Conservation (phyloP, 1,140 invertebrate genomes). For the Heliconius congener region DNA sequence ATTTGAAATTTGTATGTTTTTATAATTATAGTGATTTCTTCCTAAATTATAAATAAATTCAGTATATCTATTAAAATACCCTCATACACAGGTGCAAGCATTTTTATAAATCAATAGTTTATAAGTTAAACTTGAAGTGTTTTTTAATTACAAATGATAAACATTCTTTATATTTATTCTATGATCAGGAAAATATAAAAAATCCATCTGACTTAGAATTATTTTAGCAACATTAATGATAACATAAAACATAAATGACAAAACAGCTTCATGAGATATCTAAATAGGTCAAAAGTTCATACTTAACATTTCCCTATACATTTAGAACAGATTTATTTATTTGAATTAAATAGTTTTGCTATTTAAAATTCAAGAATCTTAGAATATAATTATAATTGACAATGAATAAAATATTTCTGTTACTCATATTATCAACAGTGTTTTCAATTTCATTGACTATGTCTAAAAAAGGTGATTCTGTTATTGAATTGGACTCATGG, state of each 20-base stretch:
- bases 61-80: too few species aligned
- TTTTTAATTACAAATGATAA: too few species aligned
- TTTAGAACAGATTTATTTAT: background rate
- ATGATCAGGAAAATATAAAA: too few species aligned
- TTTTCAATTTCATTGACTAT: background rate
- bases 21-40: too few species aligned
- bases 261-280: background rate
- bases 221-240: background rate
- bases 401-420: background rate
- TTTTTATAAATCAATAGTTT: too few species aligned
- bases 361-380: background rate
- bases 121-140: too few species aligned
- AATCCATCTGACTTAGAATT: background rate
- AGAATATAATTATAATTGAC: background rate
- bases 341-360: background rate
- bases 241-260: background rate
- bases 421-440: background rate
- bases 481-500: background rate
- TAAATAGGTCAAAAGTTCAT: conserved; percentile 2
- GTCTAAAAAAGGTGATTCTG: background rate
- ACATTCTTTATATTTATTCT: too few species aligned
- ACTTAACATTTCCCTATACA: background rate
- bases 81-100: too few species aligned
- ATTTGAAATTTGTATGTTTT: too few species aligned
- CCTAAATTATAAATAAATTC: too few species aligned